These are phyloP conservation scores for Hartigia nigra DNA, from an alignment of 2,888 invertebrate species.

Conservation along the genomic window DNA sequence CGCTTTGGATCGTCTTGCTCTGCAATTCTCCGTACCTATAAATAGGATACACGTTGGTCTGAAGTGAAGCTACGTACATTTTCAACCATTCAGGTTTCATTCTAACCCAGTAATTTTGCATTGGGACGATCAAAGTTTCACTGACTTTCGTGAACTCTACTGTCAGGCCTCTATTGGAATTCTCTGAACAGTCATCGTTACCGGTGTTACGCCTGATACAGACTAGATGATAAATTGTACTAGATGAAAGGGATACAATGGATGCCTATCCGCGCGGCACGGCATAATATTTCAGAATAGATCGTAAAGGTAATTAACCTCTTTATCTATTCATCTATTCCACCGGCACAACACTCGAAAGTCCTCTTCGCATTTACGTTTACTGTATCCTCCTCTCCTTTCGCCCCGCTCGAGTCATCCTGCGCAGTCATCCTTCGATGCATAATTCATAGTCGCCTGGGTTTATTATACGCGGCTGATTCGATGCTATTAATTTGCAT, in stretches of 20 bases:
- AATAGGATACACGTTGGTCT: background rate
- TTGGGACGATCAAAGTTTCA: background rate
- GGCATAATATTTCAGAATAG: slow-evolving; percentile 15
- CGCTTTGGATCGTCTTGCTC: background rate
- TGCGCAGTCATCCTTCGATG: slow-evolving; percentile 41
- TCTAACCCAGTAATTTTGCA: background rate
- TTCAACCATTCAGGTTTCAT: background rate
- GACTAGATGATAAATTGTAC: background rate
- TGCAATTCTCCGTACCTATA: background rate
- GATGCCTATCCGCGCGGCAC: background rate
- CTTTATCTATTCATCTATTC: slow-evolving; percentile 23
- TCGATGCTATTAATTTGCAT: slow-evolving; percentile 54
- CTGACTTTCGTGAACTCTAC: background rate
- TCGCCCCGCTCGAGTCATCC: background rate
- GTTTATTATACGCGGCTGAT: slow-evolving; percentile 49
- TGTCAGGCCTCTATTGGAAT: background rate
- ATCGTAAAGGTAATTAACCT: slow-evolving; percentile 19
- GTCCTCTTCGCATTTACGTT: background rate
- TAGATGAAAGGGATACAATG: background rate
- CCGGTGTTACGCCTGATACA: background rate
- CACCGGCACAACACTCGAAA: background rate
- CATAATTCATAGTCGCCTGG: slow-evolving; percentile 51
- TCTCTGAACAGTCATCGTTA: background rate
- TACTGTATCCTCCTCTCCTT: background rate
- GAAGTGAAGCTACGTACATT: background rate